Conservation (phyloP, 2,113 vertebrate genomes). For the Corapipo altera region DNA sequence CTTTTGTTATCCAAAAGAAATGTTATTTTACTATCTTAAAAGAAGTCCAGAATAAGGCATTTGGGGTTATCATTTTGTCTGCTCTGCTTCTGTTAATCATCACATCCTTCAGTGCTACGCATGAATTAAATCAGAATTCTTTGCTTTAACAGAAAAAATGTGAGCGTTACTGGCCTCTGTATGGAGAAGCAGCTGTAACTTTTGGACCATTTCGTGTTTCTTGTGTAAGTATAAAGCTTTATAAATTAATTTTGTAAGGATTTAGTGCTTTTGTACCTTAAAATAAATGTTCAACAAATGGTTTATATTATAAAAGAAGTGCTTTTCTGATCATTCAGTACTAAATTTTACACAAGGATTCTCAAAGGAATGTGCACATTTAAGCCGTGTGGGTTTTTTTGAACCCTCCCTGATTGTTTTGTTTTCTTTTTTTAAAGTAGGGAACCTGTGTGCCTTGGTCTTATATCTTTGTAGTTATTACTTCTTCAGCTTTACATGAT, state of each 20-base stretch:
- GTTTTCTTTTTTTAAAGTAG: not conserved
- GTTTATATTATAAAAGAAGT: not conserved
- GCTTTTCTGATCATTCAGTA: not conserved
- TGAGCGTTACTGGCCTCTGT: conserved; percentile 91
- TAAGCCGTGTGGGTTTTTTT: not conserved
- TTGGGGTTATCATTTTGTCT: not conserved
- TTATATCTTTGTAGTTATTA: not conserved
- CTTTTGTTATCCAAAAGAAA: not conserved
- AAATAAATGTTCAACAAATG: not conserved
- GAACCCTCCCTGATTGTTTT: rapidly evolving
- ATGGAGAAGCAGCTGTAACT: conserved; percentile 84
- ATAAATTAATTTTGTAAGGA: not conserved
- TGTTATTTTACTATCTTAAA: not conserved
- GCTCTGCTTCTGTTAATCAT: not conserved
- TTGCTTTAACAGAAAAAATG: conserved; percentile 91
- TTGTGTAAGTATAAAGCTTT: conserved; percentile 84
- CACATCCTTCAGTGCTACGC: not conserved
- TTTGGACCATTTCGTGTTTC: conserved; percentile 94
- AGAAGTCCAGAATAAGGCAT: not conserved
- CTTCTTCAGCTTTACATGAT: not conserved
- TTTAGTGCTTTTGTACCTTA: not conserved
- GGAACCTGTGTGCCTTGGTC: not conserved
- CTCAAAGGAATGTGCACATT: not conserved
- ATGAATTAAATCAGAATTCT: not conserved
- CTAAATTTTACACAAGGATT: not conserved